Evolutionary conservation across 2,113 vertebrate species (phyloP).

Genomic region (Osmerus mordax): DNA sequence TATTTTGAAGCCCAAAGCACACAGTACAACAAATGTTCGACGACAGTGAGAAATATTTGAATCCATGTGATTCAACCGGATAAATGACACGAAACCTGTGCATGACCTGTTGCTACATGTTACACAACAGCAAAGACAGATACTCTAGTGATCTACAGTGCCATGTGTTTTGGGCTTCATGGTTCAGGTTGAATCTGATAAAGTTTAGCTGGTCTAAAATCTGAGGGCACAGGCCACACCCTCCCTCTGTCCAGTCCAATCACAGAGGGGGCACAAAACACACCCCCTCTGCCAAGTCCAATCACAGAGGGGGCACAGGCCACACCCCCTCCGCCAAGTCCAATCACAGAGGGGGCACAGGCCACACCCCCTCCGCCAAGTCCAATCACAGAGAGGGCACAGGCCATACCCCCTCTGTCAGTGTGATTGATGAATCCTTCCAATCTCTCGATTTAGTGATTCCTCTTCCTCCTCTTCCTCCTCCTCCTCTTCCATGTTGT

Average conservation of each 20-base stretch:
- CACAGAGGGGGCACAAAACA: background rate
- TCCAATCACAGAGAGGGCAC: background rate
- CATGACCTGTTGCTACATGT: no score
- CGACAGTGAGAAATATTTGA: no score
- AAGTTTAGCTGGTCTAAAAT: no score
- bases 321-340: conserved; percentile 11
- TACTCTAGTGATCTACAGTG: no score
- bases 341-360: background rate
- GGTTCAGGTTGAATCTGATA: no score
- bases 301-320: background rate
- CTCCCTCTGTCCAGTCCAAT: conserved; percentile 11
- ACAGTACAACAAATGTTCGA: no score
- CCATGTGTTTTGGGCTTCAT: no score
- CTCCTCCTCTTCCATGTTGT: background rate
- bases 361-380: conserved; percentile 7
- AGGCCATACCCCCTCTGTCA: background rate
- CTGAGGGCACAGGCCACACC: background rate
- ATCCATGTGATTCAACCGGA: no score
- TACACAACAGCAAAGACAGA: no score
- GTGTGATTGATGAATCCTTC: conserved; percentile 4
- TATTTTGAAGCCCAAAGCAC: no score
- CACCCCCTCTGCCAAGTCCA: conserved; percentile 13
- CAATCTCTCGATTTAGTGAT: conserved; percentile 11
- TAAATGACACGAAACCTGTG: no score
- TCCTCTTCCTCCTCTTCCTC: background rate